Conservation (phyloP, 2,797 vertebrate species). For the Paramormyrops hopkinsi region DNA sequence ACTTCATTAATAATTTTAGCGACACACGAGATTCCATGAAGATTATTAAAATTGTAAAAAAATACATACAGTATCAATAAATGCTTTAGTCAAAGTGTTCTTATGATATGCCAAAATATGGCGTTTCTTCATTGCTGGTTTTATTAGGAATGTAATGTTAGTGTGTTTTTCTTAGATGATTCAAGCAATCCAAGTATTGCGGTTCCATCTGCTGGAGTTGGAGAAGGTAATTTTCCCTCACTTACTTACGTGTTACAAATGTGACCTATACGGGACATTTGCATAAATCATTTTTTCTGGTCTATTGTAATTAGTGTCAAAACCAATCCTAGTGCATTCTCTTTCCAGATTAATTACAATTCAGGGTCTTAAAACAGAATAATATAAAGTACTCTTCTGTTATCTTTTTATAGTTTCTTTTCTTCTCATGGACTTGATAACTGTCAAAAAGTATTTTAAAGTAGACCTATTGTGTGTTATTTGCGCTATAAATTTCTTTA, state of each 20-base stretch:
- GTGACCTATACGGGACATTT: constrained; percentile 70
- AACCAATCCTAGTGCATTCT: constrained; percentile 85
- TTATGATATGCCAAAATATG: background rate
- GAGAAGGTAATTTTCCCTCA: constrained; percentile 77
- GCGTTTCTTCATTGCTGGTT: background rate
- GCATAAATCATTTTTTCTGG: constrained; percentile 87
- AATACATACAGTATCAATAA: background rate
- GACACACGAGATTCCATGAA: background rate
- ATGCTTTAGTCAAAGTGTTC: background rate
- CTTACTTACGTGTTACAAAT: constrained; percentile 25
- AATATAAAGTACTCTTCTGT: constrained; percentile 58
- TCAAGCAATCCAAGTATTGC: constrained; percentile 92
- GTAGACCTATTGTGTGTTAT: background rate
- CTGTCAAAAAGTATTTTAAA: background rate
- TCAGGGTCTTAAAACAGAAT: constrained; percentile 76
- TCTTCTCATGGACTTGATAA: constrained; percentile 3
- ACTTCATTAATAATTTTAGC: background rate
- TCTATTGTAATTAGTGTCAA: constrained; percentile 90
- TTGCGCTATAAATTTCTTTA: background rate
- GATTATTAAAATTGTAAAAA: background rate
- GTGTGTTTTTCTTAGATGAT: constrained; percentile 76
- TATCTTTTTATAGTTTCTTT: constrained; percentile 65
- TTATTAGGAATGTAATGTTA: background rate
- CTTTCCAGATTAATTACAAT: constrained; percentile 86
- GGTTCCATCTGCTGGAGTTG: constrained; percentile 92